Base-by-base conservation (phyloP, 2,797 vertebrate genomes). In the Novumbra hubbsi region DNA sequence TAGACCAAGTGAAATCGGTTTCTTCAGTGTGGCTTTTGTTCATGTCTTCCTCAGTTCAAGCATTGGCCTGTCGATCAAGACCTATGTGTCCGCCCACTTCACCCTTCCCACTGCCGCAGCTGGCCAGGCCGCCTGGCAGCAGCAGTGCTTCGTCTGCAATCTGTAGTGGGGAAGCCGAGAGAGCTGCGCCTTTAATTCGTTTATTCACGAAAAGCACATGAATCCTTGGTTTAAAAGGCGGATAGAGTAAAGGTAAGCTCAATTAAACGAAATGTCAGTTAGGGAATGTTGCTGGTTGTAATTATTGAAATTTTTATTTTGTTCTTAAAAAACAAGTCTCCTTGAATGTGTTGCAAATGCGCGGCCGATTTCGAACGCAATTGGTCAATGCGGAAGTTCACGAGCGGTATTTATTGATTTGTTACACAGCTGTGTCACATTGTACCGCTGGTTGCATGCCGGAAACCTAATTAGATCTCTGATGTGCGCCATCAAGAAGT, bases 301-400 rank as follows among this genome's bases (percentile, higher is more conserved):
- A 64, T 14, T 19, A 75, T 55, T 60, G 63, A 38, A 14, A 75
- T 21, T n/a, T 12, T 60, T 0, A n/a, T n/a, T 60, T 32, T 71
- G 50, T 32, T 71, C 16, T 68, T 68, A 15, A 55, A 28, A 60
- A 73, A 70, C 72, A 70, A 70, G 70, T 49, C 63, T 69, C 57
- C 52, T 32, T 60, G 77, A 72, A 64, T 65, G 68, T 45, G 52
- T 19, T 55, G 70, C 52, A 76, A 77, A 75, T 74, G 81, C 82
- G 81, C 81, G 83, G 76, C 78, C 72, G 72, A 73, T 80, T 82
- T 82, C 80, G 82, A 83, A 84, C 64, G 74, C 69, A 66, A 72
- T 82, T 69, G 76, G 57, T 85, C 78, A 85, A 83, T 85, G 85
- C 85, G 85, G 85, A 87, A 87, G 85, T 87, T 74, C 52, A 11